These are phyloP conservation scores for Phalacrocorax pelagicus DNA, from an alignment of 2,113 vertebrate genomes.

Conservation along the genomic window DNA sequence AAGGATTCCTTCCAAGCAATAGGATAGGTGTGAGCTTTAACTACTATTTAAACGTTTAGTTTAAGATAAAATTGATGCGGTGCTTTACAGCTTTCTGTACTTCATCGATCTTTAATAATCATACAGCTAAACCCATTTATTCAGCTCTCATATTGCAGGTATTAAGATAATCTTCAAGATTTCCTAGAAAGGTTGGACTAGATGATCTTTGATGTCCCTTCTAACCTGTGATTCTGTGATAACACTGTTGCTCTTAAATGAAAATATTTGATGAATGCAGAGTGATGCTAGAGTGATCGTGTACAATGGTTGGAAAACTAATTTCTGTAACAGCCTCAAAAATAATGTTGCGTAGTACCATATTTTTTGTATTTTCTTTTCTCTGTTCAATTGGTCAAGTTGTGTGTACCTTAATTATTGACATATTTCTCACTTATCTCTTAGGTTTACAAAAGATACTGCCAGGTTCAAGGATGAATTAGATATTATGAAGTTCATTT, in stretches of 20 bases:
- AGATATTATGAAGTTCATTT: slow-evolving; percentile 97
- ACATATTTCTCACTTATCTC: slow-evolving; percentile 5
- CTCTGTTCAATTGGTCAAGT: background rate
- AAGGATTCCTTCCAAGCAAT: background rate
- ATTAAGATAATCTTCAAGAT: background rate
- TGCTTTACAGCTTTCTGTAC: background rate
- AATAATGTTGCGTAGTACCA: background rate
- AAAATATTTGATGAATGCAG: background rate
- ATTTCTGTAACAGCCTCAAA: background rate
- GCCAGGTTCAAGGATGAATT: slow-evolving; percentile 95
- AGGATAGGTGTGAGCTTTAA: background rate
- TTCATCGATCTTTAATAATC: background rate
- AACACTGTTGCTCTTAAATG: background rate
- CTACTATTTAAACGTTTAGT: background rate
- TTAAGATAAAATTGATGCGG: background rate
- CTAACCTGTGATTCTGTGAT: too few species aligned
- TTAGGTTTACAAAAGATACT: slow-evolving; percentile 93
- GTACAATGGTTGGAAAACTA: background rate
- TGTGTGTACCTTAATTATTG: background rate
- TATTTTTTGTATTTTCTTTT: background rate
- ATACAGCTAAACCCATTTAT: background rate
- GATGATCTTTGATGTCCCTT: too few species aligned
- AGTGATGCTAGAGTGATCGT: background rate
- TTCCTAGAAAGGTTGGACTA: too few species aligned
- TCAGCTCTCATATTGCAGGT: background rate